Conservation (phyloP, 2,797 vertebrate genomes). For the Phrynocephalus vlangalii region DNA sequence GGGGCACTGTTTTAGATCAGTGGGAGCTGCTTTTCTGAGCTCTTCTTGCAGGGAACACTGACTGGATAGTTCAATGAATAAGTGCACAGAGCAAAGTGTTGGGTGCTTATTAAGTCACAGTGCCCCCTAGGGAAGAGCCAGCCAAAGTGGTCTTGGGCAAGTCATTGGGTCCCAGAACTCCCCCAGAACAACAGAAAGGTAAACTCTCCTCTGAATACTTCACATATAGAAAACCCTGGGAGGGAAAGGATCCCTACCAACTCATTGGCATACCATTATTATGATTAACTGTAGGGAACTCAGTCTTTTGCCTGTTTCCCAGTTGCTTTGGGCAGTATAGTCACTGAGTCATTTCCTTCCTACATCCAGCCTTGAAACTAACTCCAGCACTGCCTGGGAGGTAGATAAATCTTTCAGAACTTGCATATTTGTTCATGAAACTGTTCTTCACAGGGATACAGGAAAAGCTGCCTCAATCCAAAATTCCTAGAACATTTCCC, state of each 20-base stretch:
- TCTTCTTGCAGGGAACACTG: conserved; percentile 10
- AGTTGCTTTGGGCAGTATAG: conserved; percentile 70
- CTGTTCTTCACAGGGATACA: conserved; percentile 31
- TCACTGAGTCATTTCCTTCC: conserved; percentile 76
- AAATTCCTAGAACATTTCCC: conserved; percentile 20
- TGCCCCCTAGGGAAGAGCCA: no score
- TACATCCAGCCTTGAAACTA: conserved; percentile 48
- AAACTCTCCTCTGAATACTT: no score
- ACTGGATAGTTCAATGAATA: no score
- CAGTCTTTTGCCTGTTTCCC: conserved; percentile 56
- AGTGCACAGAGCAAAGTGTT: no score
- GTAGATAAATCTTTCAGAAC: conserved; percentile 70
- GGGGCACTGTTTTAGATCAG: not conserved
- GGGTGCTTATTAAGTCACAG: no score
- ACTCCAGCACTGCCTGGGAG: conserved; percentile 63
- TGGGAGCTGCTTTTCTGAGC: not conserved
- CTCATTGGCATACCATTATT: no score
- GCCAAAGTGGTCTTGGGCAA: no score
- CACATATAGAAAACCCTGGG: no score
- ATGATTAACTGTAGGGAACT: conserved; percentile 25
- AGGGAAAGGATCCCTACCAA: no score
- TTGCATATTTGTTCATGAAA: conserved; percentile 28
- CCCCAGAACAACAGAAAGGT: no score
- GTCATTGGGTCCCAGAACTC: no score
- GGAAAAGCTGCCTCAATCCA: conserved; percentile 22